These are phyloP conservation scores for Micoletzkya japonica DNA, from an alignment of 2,888 invertebrate species.

Conservation along the genomic window DNA sequence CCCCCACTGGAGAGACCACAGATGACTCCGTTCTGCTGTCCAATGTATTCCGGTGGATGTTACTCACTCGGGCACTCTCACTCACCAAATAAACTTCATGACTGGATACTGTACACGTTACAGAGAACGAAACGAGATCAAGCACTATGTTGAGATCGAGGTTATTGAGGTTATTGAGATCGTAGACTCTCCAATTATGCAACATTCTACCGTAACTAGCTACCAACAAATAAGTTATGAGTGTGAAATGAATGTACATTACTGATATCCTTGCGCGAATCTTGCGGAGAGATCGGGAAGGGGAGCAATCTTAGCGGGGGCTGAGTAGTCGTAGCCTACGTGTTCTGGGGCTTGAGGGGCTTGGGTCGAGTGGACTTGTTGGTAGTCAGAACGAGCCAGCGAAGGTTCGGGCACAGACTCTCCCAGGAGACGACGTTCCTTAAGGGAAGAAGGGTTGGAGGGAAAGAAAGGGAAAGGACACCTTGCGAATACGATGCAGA, in stretches of 20 bases:
- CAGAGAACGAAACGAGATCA: neutral
- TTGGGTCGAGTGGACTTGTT: conserved; percentile 8
- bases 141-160: too few species aligned
- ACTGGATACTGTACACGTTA: neutral
- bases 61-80: conserved; percentile 39
- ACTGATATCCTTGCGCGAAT: neutral
- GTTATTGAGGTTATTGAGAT: too few species aligned
- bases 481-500: conserved; percentile 23
- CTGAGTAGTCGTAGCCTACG: conserved; percentile 21
- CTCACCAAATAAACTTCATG: conserved; percentile 37
- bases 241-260: neutral
- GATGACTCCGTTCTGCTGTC: conserved; percentile 28
- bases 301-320: conserved; percentile 15
- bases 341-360: neutral
- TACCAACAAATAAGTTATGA: neutral
- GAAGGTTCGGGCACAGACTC: neutral
- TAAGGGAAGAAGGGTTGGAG: neutral
- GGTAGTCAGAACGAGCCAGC: conserved; percentile 6
- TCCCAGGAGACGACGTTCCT: conserved; percentile 4
- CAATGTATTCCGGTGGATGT: conserved; percentile 40
- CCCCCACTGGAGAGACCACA: neutral
- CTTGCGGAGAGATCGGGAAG: conserved; percentile 8
- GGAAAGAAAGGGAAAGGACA: neutral
- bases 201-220: too few species aligned
- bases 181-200: too few species aligned